These are phyloP conservation scores for Aphaenogaster rudis DNA, from an alignment of 1,140 invertebrate species.

Conservation along the genomic window DNA sequence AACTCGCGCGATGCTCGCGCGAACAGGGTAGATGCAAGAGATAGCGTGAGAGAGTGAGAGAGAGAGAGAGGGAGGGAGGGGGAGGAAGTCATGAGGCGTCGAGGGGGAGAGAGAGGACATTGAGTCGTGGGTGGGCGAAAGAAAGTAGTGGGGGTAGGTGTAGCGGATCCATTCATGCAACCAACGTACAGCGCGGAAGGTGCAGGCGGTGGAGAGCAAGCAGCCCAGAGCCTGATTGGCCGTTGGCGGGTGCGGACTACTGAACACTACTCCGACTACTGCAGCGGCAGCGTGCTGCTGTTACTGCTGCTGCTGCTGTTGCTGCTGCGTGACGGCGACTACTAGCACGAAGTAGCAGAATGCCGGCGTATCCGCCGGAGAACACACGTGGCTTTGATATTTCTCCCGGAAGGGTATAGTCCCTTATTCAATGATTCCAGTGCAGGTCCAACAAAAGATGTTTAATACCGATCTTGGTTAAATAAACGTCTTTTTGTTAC, in stretches of 20 bases:
- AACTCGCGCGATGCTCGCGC: constrained; percentile 39
- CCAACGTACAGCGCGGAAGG: constrained; percentile 74
- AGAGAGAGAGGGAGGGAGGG: no score
- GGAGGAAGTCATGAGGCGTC: not conserved
- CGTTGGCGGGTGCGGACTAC: constrained; percentile 63
- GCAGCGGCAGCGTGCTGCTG: not conserved
- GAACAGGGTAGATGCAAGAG: constrained; percentile 22
- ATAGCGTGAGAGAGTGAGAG: not conserved
- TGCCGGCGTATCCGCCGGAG: constrained; percentile 1
- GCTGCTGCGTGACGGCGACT: not conserved
- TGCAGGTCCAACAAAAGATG: not conserved
- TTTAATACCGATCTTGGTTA: not conserved
- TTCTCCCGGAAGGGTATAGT: not conserved
- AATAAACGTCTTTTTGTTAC: not conserved
- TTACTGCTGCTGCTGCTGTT: not conserved
- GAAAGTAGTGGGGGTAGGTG: constrained; percentile 75
- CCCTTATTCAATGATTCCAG: not conserved
- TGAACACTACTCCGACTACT: constrained; percentile 63
- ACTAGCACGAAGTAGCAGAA: not conserved
- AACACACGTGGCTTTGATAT: constrained; percentile 41
- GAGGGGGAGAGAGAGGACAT: constrained; percentile 29
- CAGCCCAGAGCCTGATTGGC: constrained; percentile 72
- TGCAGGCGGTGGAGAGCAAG: constrained; percentile 72
- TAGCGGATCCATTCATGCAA: constrained; percentile 75
- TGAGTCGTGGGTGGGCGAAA: constrained; percentile 74